Evolutionary conservation across 1,140 invertebrate genomes (phyloP).

Genomic region (Monochamus saltuarius): DNA sequence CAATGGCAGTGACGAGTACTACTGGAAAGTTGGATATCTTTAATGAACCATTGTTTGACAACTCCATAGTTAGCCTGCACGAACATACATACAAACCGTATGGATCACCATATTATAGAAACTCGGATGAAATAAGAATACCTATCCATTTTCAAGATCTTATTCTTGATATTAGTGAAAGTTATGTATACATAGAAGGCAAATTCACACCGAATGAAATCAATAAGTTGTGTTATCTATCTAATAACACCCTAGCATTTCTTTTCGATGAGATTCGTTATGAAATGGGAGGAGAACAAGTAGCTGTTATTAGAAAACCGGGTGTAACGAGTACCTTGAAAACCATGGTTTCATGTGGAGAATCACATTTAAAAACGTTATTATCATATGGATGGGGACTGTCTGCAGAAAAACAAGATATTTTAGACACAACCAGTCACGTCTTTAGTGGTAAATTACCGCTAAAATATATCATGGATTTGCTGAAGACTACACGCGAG

Average conservation of each 20-base stretch:
- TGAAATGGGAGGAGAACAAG: too few species aligned
- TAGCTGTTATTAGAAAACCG: too few species aligned
- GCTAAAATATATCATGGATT: constrained; percentile 11
- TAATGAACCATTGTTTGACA: constrained; percentile 5
- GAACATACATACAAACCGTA: constrained; percentile 31
- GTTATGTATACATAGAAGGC: constrained; percentile 37
- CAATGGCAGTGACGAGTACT: too few species aligned
- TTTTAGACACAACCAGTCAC: constrained; percentile 6
- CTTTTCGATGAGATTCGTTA: too few species aligned
- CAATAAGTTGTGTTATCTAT: not conserved
- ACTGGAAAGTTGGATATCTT: constrained; percentile 3
- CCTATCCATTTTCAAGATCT: constrained; percentile 24
- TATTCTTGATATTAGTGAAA: constrained; percentile 32
- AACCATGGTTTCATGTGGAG: too few species aligned
- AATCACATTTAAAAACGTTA: too few species aligned
- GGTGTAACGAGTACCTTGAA: too few species aligned
- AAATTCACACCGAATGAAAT: constrained; percentile 17
- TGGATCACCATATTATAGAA: constrained; percentile 15
- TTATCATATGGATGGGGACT: too few species aligned
- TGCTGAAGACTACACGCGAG: constrained; percentile 9
- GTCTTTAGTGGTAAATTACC: constrained; percentile 12
- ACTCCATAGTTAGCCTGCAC: constrained; percentile 11
- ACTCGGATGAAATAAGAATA: constrained; percentile 36
- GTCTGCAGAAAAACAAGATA: not conserved
- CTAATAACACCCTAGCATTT: too few species aligned